Percentiles rank a stretch among this genome's conserved stretches.
These are phyloP conservation scores for Semicossyphus pulcher DNA, from an alignment of 2,113 vertebrate genomes.

Conservation along the genomic window DNA sequence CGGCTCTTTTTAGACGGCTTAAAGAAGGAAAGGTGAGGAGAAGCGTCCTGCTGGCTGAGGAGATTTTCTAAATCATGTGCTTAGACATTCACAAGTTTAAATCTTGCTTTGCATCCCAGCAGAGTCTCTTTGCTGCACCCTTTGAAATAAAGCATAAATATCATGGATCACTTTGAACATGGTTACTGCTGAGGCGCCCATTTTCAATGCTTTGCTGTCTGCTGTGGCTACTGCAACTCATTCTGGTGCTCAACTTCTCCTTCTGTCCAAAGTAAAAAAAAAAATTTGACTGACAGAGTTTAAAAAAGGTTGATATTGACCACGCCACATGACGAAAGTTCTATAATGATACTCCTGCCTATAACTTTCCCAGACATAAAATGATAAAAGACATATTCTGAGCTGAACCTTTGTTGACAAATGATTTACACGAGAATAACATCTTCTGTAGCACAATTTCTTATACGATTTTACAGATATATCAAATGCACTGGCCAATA, in stretches of 20 bases:
- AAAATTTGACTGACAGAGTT: no score
- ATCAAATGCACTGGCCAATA: no score
- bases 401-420: no score
- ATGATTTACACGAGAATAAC: no score
- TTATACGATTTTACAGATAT: no score
- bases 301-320: no score
- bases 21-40: slow-evolving; percentile 9
- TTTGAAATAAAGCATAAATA: not conserved
- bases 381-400: no score
- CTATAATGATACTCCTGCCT: no score
- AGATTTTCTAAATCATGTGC: slow-evolving; percentile 23
- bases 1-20: slow-evolving; percentile 19
- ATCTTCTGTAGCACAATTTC: no score
- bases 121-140: not conserved
- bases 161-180: not conserved
- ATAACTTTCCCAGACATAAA: no score
- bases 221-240: not conserved
- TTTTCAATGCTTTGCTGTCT: not conserved
- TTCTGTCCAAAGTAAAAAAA: not conserved
- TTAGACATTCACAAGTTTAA: slow-evolving; percentile 25
- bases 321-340: no score
- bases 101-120: slow-evolving; percentile 3
- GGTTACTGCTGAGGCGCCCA: not conserved
- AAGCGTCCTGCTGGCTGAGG: not conserved
- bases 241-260: not conserved